Base-by-base conservation (phyloP, 2,797 vertebrate genomes). In the Lithobates pipiens region DNA sequence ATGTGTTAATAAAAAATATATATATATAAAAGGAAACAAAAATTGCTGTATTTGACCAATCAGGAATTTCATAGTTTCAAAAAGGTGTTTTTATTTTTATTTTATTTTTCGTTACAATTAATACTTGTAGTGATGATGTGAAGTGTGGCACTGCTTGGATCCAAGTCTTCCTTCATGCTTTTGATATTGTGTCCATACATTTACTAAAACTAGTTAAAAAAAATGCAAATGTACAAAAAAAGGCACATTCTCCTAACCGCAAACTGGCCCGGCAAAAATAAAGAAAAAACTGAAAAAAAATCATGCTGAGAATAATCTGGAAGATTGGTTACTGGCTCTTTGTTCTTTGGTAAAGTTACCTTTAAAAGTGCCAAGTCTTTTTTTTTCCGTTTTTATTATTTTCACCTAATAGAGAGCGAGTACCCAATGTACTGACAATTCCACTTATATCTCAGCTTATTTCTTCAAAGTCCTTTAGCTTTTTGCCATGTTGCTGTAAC, bases 181-280 rank as follows among this genome's bases (percentile, higher is more conserved):
- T 95, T 89, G 91, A 82, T 81, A 88, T 92, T 95, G 95, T 96
- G 94, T 97, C 95, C 91, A 92, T 94, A 95, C 93, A 93, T 95
- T 92, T 93, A 91, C 94, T 94, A 94, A 96, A 95, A 96, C 93
- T 94, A 94, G 93, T 94, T 93, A 95, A 83, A 94, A 96, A 86
- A 94, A 96, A 96, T 96, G 94, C 91, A 96, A 96, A 96, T 96
- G 94, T 96, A 97, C 94, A 97, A 96, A 96, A 94, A 96, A 99
- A 98, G 97, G 97, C 97, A 99, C 97, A 95, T 96, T 96, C 95
- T 97, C 93, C 94, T 96, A 97, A 96, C 96, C 95, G 95, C 96
- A 95, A 94, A 95, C 93, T 95, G 93, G 93, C 96, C 96, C 95
- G 95, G 95, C 95, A 96, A 95, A 96, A 96, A 95, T 89, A 94